A percentile compares a stretch with the other conserved stretches of the same genome.
Conservation (phyloP, 2,888 invertebrate genomes). For the Tyria jacobaeae region DNA sequence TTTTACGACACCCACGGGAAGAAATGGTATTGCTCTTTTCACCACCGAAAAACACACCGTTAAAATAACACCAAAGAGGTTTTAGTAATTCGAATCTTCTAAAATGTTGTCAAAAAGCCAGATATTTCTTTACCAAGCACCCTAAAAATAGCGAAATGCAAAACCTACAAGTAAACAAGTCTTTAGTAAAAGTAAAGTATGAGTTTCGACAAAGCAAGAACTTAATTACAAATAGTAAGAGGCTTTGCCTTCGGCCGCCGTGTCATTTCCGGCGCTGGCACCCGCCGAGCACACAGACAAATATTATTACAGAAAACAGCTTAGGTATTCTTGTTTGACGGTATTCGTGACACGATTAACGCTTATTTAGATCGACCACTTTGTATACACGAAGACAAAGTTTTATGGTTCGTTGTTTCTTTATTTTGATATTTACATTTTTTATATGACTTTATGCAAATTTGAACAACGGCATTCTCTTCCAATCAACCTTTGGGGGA, state of each 20-base stretch:
- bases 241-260: slow-evolving; percentile 29
- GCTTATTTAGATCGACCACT: slow-evolving; percentile 21
- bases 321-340: slow-evolving; percentile 29
- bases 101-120: not conserved
- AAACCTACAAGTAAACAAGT: slow-evolving; percentile 11
- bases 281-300: slow-evolving; percentile 29
- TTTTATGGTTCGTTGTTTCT: slow-evolving; percentile 7
- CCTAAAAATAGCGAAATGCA: slow-evolving; percentile 13
- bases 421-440: not conserved
- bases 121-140: not conserved
- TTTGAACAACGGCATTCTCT: too few species aligned
- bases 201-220: slow-evolving; percentile 36
- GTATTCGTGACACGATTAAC: slow-evolving; percentile 38
- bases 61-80: not conserved
- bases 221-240: slow-evolving; percentile 46
- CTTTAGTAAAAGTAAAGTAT: slow-evolving; percentile 25
- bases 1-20: too few species aligned
- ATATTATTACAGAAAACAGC: slow-evolving; percentile 37
- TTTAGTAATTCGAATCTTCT: not conserved
- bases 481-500: too few species aligned
- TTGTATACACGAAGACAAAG: not conserved
- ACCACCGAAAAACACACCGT: too few species aligned
- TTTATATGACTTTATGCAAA: too few species aligned
- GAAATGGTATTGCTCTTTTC: too few species aligned
- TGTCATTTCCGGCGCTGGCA: slow-evolving; percentile 40